These are phyloP conservation scores for Ichneumoninae sp. DNA, from an alignment of 2,888 invertebrate species.

Conservation along the genomic window DNA sequence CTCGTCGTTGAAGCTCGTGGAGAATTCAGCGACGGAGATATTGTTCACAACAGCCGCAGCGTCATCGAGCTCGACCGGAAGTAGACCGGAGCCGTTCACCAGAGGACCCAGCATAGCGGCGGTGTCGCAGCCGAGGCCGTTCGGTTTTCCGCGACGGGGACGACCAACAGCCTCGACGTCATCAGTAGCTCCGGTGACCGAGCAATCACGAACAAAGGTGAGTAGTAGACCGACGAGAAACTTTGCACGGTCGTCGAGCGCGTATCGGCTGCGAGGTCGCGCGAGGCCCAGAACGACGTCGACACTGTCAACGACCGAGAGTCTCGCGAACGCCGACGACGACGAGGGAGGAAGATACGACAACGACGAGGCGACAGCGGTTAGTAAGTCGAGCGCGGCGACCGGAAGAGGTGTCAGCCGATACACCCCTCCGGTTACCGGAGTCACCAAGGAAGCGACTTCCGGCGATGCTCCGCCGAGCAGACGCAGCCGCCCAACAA, in stretches of 20 bases:
- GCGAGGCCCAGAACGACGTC: slow-evolving; percentile 67
- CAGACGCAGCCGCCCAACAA: slow-evolving; percentile 33
- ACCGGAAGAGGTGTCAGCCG: slow-evolving; percentile 70
- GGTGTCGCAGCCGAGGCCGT: slow-evolving; percentile 86
- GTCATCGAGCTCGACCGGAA: slow-evolving; percentile 48
- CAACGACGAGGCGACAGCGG: slow-evolving; percentile 13
- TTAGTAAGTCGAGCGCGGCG: slow-evolving; percentile 57
- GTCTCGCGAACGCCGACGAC: slow-evolving; percentile 35
- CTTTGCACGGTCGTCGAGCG: slow-evolving; percentile 79
- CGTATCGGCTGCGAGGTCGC: slow-evolving; percentile 76
- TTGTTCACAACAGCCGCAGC: slow-evolving; percentile 75
- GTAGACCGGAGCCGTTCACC: slow-evolving; percentile 49
- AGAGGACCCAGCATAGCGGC: slow-evolving; percentile 76
- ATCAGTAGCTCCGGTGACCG: slow-evolving; percentile 70
- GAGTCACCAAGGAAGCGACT: slow-evolving; percentile 37
- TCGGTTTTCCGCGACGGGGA: slow-evolving; percentile 85
- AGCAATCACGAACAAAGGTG: slow-evolving; percentile 80
- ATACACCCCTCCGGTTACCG: slow-evolving; percentile 69
- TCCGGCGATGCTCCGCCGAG: slow-evolving; percentile 12
- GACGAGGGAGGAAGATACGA: slow-evolving; percentile 41
- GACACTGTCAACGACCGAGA: slow-evolving; percentile 42
- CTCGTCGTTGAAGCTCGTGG: slow-evolving; percentile 73
- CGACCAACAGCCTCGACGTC: slow-evolving; percentile 80
- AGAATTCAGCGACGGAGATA: slow-evolving; percentile 80
- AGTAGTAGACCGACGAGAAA: slow-evolving; percentile 81